A percentile compares a stretch with the other conserved stretches of the same genome.
Evolutionary conservation across 2,797 vertebrate species (phyloP).

Genomic region (Lagodon rhomboides): DNA sequence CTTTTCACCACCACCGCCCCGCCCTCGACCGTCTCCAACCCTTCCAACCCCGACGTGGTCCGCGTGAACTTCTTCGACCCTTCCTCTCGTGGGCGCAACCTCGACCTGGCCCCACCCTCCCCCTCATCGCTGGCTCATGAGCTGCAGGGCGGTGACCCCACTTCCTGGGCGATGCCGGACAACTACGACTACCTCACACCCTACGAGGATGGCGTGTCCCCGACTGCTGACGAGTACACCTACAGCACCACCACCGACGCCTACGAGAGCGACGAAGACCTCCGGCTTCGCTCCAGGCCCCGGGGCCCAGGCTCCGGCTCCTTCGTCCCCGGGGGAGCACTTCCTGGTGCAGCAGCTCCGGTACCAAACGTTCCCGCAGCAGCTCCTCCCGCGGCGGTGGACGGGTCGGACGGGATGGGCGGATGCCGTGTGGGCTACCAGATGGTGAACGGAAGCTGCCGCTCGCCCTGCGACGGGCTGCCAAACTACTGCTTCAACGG

Average conservation of each 20-base stretch:
- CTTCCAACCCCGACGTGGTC: constrained; percentile 82
- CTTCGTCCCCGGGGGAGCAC: constrained; percentile 57
- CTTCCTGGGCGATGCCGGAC: constrained; percentile 89
- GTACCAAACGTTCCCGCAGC: constrained; percentile 60
- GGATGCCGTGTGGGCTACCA: constrained; percentile 89
- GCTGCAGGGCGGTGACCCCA: constrained; percentile 84
- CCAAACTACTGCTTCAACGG: constrained; percentile 96
- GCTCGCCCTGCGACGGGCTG: constrained; percentile 91
- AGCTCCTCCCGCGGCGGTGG: constrained; percentile 64
- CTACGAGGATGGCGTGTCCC: constrained; percentile 89
- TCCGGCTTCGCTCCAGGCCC: constrained; percentile 65
- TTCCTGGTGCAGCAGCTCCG: constrained; percentile 48
- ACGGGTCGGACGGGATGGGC: constrained; percentile 79
- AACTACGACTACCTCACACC: constrained; percentile 93
- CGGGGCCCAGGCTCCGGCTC: constrained; percentile 58
- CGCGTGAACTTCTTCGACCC: constrained; percentile 92
- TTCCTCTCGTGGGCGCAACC: constrained; percentile 75
- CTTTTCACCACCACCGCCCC: constrained; percentile 57
- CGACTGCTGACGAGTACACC: constrained; percentile 87
- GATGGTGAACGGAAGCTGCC: constrained; percentile 91
- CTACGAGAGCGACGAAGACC: constrained; percentile 83
- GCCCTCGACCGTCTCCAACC: constrained; percentile 48
- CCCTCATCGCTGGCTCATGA: constrained; percentile 76
- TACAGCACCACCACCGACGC: constrained; percentile 86
- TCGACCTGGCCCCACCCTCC: constrained; percentile 77